Percentiles rank a stretch among this genome's conserved stretches.
Conservation (phyloP, 2,888 invertebrate genomes). For the Dicyrtomina minuta region DNA sequence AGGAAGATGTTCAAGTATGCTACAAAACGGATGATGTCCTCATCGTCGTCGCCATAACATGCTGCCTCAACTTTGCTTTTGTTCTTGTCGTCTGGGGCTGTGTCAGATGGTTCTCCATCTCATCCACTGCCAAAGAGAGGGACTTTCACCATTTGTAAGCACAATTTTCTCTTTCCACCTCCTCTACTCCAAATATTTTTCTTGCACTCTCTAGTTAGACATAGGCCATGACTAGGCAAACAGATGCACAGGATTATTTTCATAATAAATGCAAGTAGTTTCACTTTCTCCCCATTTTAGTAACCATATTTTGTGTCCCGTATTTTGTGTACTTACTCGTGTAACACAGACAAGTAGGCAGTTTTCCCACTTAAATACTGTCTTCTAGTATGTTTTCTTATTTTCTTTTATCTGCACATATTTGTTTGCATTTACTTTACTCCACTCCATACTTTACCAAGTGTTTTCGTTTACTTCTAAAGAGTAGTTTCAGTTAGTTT, state of each 20-base stretch:
- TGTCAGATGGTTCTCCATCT: constrained; percentile 49
- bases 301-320: neutral
- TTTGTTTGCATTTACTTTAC: too few relatives aligned
- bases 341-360: neutral
- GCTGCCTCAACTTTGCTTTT: constrained; percentile 52
- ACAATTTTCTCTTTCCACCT: constrained; percentile 8
- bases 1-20: constrained; percentile 39
- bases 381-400: neutral
- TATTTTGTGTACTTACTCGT: constrained; percentile 1
- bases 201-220: neutral
- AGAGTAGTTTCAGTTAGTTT: too few relatives aligned
- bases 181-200: neutral
- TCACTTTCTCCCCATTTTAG: neutral
- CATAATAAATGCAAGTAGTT: neutral
- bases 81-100: constrained; percentile 49
- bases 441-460: too few relatives aligned
- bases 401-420: neutral
- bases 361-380: neutral
- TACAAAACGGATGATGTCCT: constrained; percentile 50
- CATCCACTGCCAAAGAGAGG: constrained; percentile 43
- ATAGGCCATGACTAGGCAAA: too few relatives aligned
- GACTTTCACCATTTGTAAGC: constrained; percentile 52
- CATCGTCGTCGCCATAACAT: constrained; percentile 51
- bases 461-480: too few relatives aligned
- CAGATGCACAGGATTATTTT: too few relatives aligned